Conservation (phyloP, 2,113 vertebrate species). For the Zapornia atra region DNA sequence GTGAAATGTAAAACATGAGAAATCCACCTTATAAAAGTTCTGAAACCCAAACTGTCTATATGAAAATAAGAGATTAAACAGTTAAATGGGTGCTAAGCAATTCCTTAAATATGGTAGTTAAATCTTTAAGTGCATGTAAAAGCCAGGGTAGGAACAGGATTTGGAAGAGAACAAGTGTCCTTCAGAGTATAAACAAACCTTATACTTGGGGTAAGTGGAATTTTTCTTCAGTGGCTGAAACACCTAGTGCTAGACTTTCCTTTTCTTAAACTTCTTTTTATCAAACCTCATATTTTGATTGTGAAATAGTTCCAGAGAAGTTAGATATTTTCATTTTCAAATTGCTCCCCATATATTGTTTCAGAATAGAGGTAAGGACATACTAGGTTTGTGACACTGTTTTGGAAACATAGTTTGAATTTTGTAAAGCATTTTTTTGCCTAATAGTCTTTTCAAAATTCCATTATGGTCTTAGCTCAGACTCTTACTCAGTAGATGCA, state of each 20-base stretch:
- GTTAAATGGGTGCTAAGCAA: background rate
- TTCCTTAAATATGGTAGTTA: background rate
- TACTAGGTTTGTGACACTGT: background rate
- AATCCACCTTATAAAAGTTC: background rate
- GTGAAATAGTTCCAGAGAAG: background rate
- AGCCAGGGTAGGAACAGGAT: background rate
- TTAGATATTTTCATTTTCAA: background rate
- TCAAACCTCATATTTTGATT: too few relatives aligned
- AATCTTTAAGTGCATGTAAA: background rate
- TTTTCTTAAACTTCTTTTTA: background rate
- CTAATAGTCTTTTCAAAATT: background rate
- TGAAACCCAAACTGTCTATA: background rate
- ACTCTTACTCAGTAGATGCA: background rate
- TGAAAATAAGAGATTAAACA: background rate
- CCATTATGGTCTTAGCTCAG: background rate
- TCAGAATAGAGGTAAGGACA: background rate
- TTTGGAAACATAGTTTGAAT: background rate
- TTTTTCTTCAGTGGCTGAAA: background rate
- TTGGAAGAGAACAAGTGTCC: conserved; percentile 1
- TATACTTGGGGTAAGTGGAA: background rate
- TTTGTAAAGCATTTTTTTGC: background rate
- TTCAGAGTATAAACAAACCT: conserved; percentile 14
- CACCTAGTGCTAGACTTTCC: background rate
- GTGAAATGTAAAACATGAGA: background rate
- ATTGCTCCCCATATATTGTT: background rate